phyloP scores from a whole-genome alignment of 2,113 vertebrate genomes.

The Jacana jacana region DNA sequence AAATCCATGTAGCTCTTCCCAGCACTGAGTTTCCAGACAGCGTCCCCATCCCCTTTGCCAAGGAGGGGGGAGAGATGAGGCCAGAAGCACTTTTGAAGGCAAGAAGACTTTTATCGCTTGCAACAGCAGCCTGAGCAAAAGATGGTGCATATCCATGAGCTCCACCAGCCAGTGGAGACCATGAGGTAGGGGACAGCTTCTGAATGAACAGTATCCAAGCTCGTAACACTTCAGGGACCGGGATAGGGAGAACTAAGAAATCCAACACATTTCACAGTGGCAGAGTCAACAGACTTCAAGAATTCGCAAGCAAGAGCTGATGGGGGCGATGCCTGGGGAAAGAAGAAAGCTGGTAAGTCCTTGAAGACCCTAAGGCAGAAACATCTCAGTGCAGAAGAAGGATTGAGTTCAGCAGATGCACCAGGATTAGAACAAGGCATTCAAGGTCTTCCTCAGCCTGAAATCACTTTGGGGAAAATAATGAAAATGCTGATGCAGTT shows the following conservation, averaged over 20 bases:
- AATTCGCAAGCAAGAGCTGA: background rate
- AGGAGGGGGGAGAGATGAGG: background rate
- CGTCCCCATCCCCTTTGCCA: background rate
- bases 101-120: background rate
- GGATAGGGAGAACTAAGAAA: background rate
- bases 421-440: background rate
- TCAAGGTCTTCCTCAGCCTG: slow-evolving; percentile 9
- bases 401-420: background rate
- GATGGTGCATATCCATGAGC: background rate
- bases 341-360: background rate
- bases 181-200: background rate
- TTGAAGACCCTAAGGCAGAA: background rate
- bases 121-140: background rate
- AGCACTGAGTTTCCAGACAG: background rate
- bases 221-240: background rate
- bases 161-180: background rate
- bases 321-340: background rate
- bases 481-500: slow-evolving; percentile 40
- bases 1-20: background rate
- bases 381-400: background rate
- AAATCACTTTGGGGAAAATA: slow-evolving; percentile 46
- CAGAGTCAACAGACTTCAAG: background rate
- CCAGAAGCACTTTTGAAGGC: background rate
- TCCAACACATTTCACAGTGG: background rate
- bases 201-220: background rate